Evolutionary conservation across 2,888 invertebrate genomes (phyloP).

Genomic region (Andrena flavipes): DNA sequence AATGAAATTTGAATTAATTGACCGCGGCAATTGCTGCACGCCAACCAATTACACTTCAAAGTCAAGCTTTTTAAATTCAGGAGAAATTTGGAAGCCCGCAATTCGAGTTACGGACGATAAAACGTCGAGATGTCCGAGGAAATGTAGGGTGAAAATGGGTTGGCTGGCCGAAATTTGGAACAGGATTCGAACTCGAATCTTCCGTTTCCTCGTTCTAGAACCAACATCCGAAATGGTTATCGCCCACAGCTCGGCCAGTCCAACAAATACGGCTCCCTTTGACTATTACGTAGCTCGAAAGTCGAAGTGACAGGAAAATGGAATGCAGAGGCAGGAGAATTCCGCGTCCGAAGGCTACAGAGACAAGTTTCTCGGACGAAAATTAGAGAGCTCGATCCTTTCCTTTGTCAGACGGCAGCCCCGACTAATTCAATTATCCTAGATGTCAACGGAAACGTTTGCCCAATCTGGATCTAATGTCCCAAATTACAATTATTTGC

Average conservation of each 20-base stretch:
- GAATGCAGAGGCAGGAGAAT: background rate
- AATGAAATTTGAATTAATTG: conserved; percentile 3
- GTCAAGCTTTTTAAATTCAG: background rate
- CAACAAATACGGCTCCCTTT: background rate
- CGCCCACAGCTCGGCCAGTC: background rate
- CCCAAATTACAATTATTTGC: background rate
- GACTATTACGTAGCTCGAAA: background rate
- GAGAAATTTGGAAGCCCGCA: background rate
- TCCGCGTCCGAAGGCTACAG: background rate
- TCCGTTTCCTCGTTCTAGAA: background rate
- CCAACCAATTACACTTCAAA: background rate
- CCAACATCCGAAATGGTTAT: background rate
- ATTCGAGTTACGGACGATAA: background rate
- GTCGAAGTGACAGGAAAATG: background rate
- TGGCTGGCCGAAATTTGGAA: background rate
- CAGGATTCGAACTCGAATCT: background rate
- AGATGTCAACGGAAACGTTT: background rate
- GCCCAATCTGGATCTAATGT: background rate
- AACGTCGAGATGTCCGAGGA: background rate
- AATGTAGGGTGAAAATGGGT: conserved; percentile 1
- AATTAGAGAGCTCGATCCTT: background rate
- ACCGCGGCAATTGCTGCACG: background rate
- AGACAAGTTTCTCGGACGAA: background rate
- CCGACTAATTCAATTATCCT: background rate
- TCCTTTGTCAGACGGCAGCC: background rate